Conservation (phyloP, 1,140 invertebrate genomes). For the Rhopalosiphum maidis region DNA sequence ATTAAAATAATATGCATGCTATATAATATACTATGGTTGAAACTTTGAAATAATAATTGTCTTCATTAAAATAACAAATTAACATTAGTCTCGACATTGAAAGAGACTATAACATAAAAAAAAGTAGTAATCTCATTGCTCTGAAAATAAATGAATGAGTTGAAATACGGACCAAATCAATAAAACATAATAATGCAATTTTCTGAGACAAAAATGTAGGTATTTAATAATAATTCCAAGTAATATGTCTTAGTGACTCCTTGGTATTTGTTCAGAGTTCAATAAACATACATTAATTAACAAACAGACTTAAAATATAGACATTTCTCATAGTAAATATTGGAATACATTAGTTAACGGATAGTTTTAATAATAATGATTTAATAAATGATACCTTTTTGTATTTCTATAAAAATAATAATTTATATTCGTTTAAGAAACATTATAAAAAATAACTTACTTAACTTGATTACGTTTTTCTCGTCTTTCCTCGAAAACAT, state of each 20-base stretch:
- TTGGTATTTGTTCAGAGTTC: too few species aligned
- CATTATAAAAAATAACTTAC: too few species aligned
- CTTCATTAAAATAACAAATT: neutral
- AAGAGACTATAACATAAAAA: neutral
- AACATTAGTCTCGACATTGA: neutral
- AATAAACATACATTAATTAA: neutral
- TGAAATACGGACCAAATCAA: neutral
- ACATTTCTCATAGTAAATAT: neutral
- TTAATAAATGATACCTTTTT: neutral
- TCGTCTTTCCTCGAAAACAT: too few species aligned
- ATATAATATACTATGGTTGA: neutral
- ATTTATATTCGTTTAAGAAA: too few species aligned
- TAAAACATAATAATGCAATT: neutral
- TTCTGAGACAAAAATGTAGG: neutral
- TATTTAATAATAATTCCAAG: too few species aligned
- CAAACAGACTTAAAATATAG: neutral
- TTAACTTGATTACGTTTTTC: too few species aligned
- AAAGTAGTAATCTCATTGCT: neutral
- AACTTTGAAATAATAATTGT: neutral
- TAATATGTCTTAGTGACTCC: too few species aligned
- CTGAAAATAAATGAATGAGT: neutral
- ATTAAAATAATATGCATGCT: neutral
- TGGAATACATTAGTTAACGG: neutral
- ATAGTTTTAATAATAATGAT: too few species aligned
- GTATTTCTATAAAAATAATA: neutral